phyloP scores from a whole-genome alignment of 2,797 vertebrate species.

The Luscinia luscinia region DNA sequence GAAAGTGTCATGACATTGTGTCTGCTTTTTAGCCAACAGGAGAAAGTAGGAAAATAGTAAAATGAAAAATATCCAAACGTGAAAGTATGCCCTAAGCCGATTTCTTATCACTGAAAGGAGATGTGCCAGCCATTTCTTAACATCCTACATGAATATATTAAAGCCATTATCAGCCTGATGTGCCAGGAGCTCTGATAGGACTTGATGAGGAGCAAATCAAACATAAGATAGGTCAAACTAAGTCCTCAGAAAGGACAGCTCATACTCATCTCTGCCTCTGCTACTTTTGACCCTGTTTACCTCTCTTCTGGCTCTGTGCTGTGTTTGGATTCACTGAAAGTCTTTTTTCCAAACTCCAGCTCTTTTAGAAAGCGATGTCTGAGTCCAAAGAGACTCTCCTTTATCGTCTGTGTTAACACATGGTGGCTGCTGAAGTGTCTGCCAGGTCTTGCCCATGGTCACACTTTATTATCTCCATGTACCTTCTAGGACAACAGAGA shows the following conservation, averaged over 20 bases:
- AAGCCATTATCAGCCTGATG: neutral
- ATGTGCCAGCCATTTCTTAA: neutral
- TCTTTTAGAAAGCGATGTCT: neutral
- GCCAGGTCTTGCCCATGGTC: neutral
- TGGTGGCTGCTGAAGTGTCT: neutral
- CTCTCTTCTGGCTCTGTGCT: neutral
- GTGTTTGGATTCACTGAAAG: neutral
- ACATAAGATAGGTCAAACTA: neutral
- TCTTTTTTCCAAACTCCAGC: neutral
- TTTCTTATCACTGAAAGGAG: constrained; percentile 25
- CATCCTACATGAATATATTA: constrained; percentile 2
- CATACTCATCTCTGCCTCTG: neutral
- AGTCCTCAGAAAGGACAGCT: neutral
- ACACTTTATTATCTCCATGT: neutral
- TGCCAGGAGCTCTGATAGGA: constrained; percentile 8
- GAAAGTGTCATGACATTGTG: neutral
- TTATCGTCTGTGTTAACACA: neutral
- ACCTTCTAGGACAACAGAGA: neutral
- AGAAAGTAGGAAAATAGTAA: neutral
- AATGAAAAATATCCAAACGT: neutral
- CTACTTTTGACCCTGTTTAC: neutral
- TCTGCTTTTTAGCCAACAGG: neutral
- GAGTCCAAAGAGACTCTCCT: neutral
- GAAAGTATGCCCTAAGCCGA: neutral
- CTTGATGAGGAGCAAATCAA: constrained; percentile 17